Evolutionary conservation across 2,113 vertebrate genomes (phyloP).

Genomic region (Equus quagga): DNA sequence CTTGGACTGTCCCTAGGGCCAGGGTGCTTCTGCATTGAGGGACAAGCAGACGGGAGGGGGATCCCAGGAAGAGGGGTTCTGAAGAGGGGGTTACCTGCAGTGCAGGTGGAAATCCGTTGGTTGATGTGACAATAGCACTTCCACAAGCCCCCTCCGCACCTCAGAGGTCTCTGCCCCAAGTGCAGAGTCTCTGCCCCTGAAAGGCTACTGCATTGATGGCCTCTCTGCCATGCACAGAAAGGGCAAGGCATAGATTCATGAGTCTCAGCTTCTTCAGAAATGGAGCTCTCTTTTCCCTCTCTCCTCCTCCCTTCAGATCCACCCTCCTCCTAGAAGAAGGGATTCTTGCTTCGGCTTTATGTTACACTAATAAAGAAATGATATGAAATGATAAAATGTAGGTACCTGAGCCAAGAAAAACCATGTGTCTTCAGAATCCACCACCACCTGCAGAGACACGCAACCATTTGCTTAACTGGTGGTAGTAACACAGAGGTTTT

Average conservation of each 20-base stretch:
- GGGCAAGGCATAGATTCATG: background rate
- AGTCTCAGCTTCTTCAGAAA: background rate
- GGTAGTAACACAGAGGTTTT: background rate
- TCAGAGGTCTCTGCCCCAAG: background rate
- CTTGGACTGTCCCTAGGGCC: background rate
- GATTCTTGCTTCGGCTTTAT: background rate
- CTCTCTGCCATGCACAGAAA: background rate
- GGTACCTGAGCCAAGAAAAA: background rate
- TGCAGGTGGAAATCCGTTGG: background rate
- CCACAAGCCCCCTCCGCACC: background rate
- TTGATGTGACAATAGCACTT: background rate
- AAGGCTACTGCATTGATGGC: background rate
- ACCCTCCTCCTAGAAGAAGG: background rate
- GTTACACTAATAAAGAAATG: background rate
- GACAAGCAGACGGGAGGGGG: background rate
- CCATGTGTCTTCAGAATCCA: background rate
- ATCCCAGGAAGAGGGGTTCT: background rate
- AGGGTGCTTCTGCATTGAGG: background rate
- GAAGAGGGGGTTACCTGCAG: background rate
- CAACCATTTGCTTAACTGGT: background rate
- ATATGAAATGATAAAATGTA: background rate
- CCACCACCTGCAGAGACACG: background rate
- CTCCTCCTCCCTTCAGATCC: background rate
- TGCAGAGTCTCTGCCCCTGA: background rate
- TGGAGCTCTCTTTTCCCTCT: background rate